Evolutionary conservation across 23 tunicate species (phyloP), one percentile per base, ranked within the genome.

Genomic region (Ascidia mentula): DNA sequence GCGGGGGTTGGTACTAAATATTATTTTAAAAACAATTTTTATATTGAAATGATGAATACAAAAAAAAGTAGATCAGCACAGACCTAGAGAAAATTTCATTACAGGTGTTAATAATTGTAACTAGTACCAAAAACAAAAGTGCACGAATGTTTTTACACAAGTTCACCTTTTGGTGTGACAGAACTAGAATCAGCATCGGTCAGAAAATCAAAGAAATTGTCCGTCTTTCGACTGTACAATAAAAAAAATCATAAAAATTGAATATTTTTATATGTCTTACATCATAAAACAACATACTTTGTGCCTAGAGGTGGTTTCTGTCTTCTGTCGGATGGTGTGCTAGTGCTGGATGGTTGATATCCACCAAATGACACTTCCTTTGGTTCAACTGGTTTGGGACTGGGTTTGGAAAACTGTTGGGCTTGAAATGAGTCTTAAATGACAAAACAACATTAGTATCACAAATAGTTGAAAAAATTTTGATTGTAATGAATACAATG

Each of bases 301-400:
- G 69, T 15, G 18, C 45, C 80, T 18, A 1, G 17, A 6, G 60
- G 0, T 5, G 65, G 65, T 53, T 53, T 53, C 24, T 53, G 65
- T 40, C 77, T 69, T 45, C 77, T 46, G 30, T 18, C 37, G 39
- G 37, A 36, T 22, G 39, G 40, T 24, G 71, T 3, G 9, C 65
- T 18, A 28, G 86, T 31, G 28, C 46, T 37, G 20, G 87, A 81
- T 1, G 96, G 96, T 20, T 40, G 72, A 65, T 90, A 90, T 42
- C 75, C 32, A 37, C 96, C 96, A 75, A 90, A 85, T 6, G 77
- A 76, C 18, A 84, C 22, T 59, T 85, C 96, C 30, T 74, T 79
- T 8, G 46, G 35, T 18, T 45, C 40, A 40, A 75, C 31, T 9
- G 79, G n/a, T 34, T 71, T 73, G 26, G 78, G 78, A 5, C 46